Evolutionary conservation across 2,888 invertebrate genomes (phyloP).

Genomic region (Panorpa germanica): DNA sequence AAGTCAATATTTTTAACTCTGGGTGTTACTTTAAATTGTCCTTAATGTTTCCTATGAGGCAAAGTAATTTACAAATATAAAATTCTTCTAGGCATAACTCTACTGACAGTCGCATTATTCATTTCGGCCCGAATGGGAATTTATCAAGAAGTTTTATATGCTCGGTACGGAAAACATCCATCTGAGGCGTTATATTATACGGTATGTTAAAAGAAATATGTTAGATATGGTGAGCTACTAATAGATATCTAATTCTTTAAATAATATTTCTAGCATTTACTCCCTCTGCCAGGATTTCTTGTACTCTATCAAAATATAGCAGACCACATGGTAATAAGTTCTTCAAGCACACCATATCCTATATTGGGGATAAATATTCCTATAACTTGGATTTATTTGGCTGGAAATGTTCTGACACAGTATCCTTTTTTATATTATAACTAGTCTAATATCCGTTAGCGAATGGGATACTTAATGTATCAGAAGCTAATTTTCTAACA

Average conservation of each 20-base stretch:
- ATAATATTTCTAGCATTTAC: slow-evolving; percentile 45
- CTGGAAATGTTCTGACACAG: slow-evolving; percentile 75
- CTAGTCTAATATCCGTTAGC: too few relatives aligned
- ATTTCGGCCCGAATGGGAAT: slow-evolving; percentile 91
- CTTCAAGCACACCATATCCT: slow-evolving; percentile 41
- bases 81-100: slow-evolving; percentile 58
- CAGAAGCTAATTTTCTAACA: too few relatives aligned
- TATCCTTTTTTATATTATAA: too few relatives aligned
- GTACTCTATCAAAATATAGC: slow-evolving; percentile 59
- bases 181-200: slow-evolving; percentile 75
- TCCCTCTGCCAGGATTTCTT: slow-evolving; percentile 80
- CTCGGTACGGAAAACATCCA: slow-evolving; percentile 77
- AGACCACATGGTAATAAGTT: slow-evolving; percentile 54
- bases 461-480: too few relatives aligned
- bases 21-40: too few relatives aligned
- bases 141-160: slow-evolving; percentile 77
- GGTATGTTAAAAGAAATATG: too few relatives aligned
- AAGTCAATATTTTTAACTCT: too few relatives aligned
- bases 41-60: too few relatives aligned
- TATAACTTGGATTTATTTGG: slow-evolving; percentile 53
- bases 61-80: too few relatives aligned
- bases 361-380: slow-evolving; percentile 45
- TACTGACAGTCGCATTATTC: slow-evolving; percentile 75
- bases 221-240: slow-evolving; percentile 1
- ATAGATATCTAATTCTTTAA: slow-evolving; percentile 9